Evolutionary conservation across 2,113 vertebrate genomes (phyloP), one percentile per base, ranked within the genome.

Genomic region (Tachysurus vachellii): DNA sequence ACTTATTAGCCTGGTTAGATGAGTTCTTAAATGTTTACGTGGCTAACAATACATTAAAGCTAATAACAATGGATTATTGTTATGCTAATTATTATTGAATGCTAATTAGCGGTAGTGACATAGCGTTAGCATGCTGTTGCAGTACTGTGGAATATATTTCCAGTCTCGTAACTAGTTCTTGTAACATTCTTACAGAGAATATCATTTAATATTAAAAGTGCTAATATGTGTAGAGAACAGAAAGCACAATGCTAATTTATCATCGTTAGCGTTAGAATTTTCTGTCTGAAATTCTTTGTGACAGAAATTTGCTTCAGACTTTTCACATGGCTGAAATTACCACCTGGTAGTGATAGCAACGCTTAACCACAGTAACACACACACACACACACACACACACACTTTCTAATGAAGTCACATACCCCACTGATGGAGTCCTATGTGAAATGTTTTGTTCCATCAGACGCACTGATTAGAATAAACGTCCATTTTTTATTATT

Each of bases 281-380:
- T 44, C 7, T 13, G 44, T 13, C 44, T 76, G 44, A 50, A 50
- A 50, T 76, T n/a, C 36, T 75, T 47, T 75, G 47, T 75, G 66
- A 56, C 53, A 44, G 68, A 36, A 71, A 19, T 31, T 42, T 66
- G 53, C 31, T 75, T 2, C 31, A 59, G 31, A 44, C 82, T 84
- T 28, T 28, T 42, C 28, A 75, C 68, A 59, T 26, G 56, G 83
- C 83, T 75, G 54, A 75, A 84, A 75, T 73, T 75, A 59, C 21
- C 68, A 73, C 54, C 68, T 84, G 83, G 68, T 84, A 84, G 83
- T 73, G 68, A 84, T 84, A 71, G 83, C 68, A 84, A 84, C 44
- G 12, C 23, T 50, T 50, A 26, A 75, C 42, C 59, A 80, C 44
- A 86, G 31, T 61, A 11, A 59, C 84, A 62, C 56, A 50, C 73